phyloP scores from a whole-genome alignment of 2,888 invertebrate genomes.

The Strigamia transsilvanica region DNA sequence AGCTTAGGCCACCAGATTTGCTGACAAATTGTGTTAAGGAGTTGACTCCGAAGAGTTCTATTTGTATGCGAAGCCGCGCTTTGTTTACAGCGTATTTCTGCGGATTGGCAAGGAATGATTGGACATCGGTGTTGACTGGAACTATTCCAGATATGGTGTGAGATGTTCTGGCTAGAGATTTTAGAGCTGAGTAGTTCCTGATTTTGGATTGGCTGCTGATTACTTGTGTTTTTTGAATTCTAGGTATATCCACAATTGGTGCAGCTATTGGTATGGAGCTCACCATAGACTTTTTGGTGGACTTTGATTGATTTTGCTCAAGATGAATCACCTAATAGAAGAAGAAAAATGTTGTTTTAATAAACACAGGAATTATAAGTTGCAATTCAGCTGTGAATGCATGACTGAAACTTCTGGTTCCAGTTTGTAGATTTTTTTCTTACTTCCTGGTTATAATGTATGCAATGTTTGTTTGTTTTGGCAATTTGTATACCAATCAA shows the following conservation, averaged over 20 bases:
- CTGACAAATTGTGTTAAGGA: background rate
- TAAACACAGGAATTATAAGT: too few relatives aligned
- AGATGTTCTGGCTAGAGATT: too few relatives aligned
- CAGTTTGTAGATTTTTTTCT: too few relatives aligned
- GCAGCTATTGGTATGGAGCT: background rate
- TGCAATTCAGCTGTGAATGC: too few relatives aligned
- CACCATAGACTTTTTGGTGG: background rate
- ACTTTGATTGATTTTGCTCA: background rate
- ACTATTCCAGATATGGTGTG: background rate
- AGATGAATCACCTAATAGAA: background rate
- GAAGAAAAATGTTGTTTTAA: background rate
- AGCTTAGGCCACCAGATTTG: background rate
- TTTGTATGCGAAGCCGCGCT: background rate
- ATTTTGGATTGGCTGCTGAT: background rate
- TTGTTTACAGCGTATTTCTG: conserved; percentile 38
- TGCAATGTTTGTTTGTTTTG: too few relatives aligned
- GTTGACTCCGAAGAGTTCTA: conserved; percentile 6
- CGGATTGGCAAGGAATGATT: conserved; percentile 4
- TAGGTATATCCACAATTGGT: background rate
- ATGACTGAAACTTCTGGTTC: too few relatives aligned
- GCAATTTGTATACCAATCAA: too few relatives aligned
- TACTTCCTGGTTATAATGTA: too few relatives aligned
- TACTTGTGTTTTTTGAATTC: background rate
- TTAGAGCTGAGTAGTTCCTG: background rate
- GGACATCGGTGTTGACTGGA: conserved; percentile 1